Evolutionary conservation across 2,888 invertebrate species (phyloP), one percentile per base, ranked within the genome.

Genomic region (Chrysotoxum bicinctum): DNA sequence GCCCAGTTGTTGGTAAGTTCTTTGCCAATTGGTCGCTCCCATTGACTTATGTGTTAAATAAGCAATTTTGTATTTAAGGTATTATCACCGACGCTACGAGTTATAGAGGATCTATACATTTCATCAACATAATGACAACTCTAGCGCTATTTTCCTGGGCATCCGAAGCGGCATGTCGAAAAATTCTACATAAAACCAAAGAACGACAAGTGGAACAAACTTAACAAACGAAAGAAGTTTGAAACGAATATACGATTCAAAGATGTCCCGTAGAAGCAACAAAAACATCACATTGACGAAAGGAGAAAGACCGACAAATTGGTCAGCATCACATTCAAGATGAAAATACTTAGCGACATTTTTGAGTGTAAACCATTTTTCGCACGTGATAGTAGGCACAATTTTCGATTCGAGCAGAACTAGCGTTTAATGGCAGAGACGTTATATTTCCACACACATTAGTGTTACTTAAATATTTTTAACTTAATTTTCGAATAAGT

Each of bases 1-100:
- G 95, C 40, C 95, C 95, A 30, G 87, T 95, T 68, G 93, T 96
- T 58, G 95, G 95, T 95, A 90, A 91, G 93, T 88, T 48, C 12
- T 1, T 6, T 5, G 26, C 5, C 26, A 26, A 5, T 26, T 4
- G 0, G 30, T 3, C 43, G 14, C n/a, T 30, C 14, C 9, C n/a
- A 30, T 16, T 54, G 30, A 16, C 12, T 32, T 30, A 10, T 32
- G 5, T 30, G 2, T 5, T 9, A 12, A 60, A 14, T 48, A 19
- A 19, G 5, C 6, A 5, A 40, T 14, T 21, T 32, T 45, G 6
- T 12, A 1, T 35, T 8, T 66, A 54, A 91, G 91, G 91, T 16
- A 69, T 88, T 21, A 69, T 91, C 3, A 91, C 91, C 0, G 88
- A 89, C n/a, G 85, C 88, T 5, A 88, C 76, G n/a, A 89, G 89